phyloP scores from a whole-genome alignment of 2,797 vertebrate genomes.

The Aythya fuligula region DNA sequence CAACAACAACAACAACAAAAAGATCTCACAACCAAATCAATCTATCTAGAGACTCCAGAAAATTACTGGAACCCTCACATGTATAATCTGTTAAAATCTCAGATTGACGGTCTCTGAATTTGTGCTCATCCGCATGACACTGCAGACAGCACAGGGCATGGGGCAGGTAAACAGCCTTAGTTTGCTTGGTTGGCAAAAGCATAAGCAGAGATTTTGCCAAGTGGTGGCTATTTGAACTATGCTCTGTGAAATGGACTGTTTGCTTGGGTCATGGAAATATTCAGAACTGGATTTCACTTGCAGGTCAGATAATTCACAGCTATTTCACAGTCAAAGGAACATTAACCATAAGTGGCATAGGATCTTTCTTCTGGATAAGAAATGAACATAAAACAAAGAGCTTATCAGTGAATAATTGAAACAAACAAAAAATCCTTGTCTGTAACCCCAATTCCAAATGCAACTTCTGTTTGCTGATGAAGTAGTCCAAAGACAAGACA shows the following conservation, averaged over 20 bases:
- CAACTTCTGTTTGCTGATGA: not conserved
- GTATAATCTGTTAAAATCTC: not conserved
- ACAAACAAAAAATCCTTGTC: not conserved
- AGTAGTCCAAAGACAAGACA: not conserved
- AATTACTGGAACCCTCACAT: not conserved
- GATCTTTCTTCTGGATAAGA: not conserved
- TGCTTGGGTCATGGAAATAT: not conserved
- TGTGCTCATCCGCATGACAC: not conserved
- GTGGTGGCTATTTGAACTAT: not conserved
- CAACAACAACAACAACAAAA: not conserved
- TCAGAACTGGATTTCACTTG: not conserved
- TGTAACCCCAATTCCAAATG: not conserved
- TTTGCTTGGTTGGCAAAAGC: slow-evolving; percentile 11
- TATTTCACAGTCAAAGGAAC: not conserved
- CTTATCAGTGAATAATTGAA: not conserved
- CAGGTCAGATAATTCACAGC: not conserved
- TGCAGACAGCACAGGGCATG: not conserved
- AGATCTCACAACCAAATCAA: not conserved
- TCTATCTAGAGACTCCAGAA: not conserved
- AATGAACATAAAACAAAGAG: not conserved
- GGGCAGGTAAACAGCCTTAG: not conserved
- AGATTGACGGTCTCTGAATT: not conserved
- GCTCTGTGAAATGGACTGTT: not conserved
- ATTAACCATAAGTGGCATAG: not conserved
- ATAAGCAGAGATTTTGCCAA: slow-evolving; percentile 1